phyloP scores from a whole-genome alignment of 2,797 vertebrate species.

The Sarcoramphus papa region DNA sequence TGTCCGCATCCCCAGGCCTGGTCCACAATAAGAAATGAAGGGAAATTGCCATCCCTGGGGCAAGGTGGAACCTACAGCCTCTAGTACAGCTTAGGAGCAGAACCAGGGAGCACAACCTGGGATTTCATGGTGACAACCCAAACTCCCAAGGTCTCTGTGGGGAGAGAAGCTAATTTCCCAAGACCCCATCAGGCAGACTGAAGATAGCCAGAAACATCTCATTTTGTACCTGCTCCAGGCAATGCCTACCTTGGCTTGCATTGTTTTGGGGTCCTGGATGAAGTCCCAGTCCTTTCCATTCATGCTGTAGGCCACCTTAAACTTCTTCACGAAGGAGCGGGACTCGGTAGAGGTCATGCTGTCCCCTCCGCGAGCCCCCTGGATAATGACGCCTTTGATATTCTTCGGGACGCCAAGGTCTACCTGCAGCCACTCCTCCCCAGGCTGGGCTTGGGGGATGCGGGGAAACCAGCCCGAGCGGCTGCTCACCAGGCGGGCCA shows the following conservation, averaged over 20 bases:
- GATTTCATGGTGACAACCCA: not conserved
- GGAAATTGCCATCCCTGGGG: not conserved
- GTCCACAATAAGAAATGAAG: not conserved
- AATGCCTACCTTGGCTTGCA: conserved; percentile 85
- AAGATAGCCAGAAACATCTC: not conserved
- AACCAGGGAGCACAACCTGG: not conserved
- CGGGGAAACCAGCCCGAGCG: conserved; percentile 94
- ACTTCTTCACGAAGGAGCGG: conserved; percentile 93
- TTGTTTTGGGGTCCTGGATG: conserved; percentile 87
- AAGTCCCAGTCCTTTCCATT: conserved; percentile 91
- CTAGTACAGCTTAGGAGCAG: not conserved
- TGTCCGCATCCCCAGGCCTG: not conserved
- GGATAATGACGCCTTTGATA: conserved; percentile 90
- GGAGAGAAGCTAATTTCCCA: not conserved
- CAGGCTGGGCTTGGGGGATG: conserved; percentile 84
- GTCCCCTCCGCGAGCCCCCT: conserved; percentile 91
- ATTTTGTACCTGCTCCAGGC: not conserved
- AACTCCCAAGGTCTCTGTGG: not conserved
- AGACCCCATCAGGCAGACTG: not conserved
- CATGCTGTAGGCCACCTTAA: conserved; percentile 92
- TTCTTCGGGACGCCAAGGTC: conserved; percentile 87
- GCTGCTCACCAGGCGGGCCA: conserved; percentile 92
- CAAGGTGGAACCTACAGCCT: not conserved
- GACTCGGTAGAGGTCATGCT: conserved; percentile 87
- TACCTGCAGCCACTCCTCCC: conserved; percentile 95